These are phyloP conservation scores for Corydoras maculifer DNA, from an alignment of 2,113 vertebrate genomes.

Conservation along the genomic window DNA sequence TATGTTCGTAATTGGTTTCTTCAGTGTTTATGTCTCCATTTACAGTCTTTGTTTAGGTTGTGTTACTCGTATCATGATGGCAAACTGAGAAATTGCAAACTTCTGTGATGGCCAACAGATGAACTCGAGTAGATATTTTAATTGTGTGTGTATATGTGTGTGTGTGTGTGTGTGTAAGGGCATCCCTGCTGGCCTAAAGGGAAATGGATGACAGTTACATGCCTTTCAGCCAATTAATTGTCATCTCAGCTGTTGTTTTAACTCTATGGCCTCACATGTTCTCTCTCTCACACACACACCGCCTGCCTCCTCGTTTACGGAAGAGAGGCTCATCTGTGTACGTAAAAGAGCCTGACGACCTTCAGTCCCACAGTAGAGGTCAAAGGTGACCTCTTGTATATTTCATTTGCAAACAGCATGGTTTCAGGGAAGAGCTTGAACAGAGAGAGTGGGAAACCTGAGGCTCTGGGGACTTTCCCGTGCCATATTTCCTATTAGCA, in stretches of 20 bases:
- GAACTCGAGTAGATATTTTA: slow-evolving; percentile 65
- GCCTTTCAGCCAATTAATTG: slow-evolving; percentile 68
- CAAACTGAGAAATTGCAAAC: slow-evolving; percentile 46
- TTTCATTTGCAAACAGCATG: slow-evolving; percentile 61
- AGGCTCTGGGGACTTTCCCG: slow-evolving; percentile 44
- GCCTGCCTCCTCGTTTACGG: slow-evolving; percentile 72
- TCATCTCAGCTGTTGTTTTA: slow-evolving; percentile 75
- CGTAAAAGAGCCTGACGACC: slow-evolving; percentile 66
- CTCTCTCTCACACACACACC: slow-evolving; percentile 57
- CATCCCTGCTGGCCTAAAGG: slow-evolving; percentile 53
- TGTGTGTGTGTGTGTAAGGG: slow-evolving; percentile 21
- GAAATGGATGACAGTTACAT: slow-evolving; percentile 71
- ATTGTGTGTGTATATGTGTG: slow-evolving; percentile 41
- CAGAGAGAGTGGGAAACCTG: slow-evolving; percentile 34
- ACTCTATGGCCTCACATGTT: slow-evolving; percentile 59
- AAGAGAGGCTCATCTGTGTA: slow-evolving; percentile 69
- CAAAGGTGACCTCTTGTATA: slow-evolving; percentile 65
- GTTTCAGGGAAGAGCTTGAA: slow-evolving; percentile 33
- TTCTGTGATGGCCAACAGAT: slow-evolving; percentile 58
- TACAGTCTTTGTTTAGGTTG: slow-evolving; percentile 62
- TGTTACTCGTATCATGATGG: slow-evolving; percentile 60
- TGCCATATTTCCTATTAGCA: slow-evolving; percentile 67
- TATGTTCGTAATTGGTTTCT: slow-evolving; percentile 64
- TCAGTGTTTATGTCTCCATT: slow-evolving; percentile 66
- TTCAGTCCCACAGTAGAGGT: slow-evolving; percentile 64